Percentiles rank a stretch among this genome's conserved stretches.
Evolutionary conservation across 64 coral and sea anemone genomes (phyloP).

Genomic region (Porites lutea): DNA sequence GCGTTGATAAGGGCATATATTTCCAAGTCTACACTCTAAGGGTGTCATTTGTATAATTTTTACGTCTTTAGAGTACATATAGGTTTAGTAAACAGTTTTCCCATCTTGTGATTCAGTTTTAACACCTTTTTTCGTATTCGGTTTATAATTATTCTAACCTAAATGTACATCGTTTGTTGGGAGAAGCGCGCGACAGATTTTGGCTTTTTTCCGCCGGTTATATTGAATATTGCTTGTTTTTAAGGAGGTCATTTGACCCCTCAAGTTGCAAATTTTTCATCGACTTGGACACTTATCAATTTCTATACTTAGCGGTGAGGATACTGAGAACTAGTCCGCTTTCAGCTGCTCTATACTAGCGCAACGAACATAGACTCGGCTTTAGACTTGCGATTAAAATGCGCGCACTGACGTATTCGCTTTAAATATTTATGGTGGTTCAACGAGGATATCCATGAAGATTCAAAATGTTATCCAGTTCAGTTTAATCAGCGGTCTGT

Average conservation of each 20-base stretch:
- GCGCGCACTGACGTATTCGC: not conserved
- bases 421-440: not conserved
- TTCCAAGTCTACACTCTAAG: not conserved
- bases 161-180: not conserved
- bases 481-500: not conserved
- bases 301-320: not conserved
- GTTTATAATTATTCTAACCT: not conserved
- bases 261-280: conserved; percentile 39
- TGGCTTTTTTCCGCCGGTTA: not conserved
- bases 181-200: not conserved
- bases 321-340: not conserved
- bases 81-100: not conserved
- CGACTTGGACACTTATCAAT: conserved; percentile 51
- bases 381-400: conserved; percentile 7
- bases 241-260: conserved; percentile 1
- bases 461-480: too few relatives aligned
- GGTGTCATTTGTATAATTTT: conserved; percentile 1
- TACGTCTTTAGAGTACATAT: not conserved
- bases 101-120: not conserved
- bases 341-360: not conserved
- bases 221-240: not conserved
- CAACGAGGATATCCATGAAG: too few relatives aligned
- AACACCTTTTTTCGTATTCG: not conserved
- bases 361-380: not conserved
- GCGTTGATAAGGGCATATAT: not conserved